Conservation (phyloP, 2,797 vertebrate genomes). For the Aviceda leuphotes region DNA sequence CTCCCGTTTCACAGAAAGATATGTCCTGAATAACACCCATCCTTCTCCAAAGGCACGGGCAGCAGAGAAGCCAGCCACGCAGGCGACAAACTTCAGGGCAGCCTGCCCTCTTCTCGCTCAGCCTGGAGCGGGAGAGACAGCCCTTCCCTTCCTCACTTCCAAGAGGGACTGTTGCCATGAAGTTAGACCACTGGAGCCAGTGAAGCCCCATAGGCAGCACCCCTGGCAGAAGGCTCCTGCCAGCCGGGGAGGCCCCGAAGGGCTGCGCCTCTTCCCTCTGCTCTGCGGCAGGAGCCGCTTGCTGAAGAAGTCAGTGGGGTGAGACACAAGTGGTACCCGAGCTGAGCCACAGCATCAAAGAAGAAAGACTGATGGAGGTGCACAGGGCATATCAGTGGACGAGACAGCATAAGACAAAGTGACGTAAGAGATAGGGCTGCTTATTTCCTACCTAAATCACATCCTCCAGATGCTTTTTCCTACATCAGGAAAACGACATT, state of each 20-base stretch:
- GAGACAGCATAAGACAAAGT: neutral
- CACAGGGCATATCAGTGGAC: neutral
- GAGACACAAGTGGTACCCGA: neutral
- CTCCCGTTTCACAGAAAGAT: neutral
- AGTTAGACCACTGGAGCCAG: neutral
- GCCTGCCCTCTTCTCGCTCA: neutral
- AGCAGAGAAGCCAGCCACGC: neutral
- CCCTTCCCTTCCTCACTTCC: neutral
- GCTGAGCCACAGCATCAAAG: neutral
- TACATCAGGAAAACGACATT: neutral
- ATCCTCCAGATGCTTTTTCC: neutral
- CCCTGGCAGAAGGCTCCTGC: neutral
- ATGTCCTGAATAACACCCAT: neutral
- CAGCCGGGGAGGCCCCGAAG: neutral
- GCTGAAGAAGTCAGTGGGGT: neutral
- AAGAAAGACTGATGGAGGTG: neutral
- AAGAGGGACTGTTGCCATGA: neutral
- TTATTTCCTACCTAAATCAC: neutral
- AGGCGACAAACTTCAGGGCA: neutral
- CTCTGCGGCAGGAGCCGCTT: neutral
- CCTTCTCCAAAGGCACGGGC: neutral
- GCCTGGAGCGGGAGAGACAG: neutral
- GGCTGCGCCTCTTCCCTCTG: neutral
- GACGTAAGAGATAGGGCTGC: accelerated
- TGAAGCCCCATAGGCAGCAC: neutral